Base-by-base conservation (phyloP, 2,888 invertebrate species). In the Psylliodes chrysocephalus region DNA sequence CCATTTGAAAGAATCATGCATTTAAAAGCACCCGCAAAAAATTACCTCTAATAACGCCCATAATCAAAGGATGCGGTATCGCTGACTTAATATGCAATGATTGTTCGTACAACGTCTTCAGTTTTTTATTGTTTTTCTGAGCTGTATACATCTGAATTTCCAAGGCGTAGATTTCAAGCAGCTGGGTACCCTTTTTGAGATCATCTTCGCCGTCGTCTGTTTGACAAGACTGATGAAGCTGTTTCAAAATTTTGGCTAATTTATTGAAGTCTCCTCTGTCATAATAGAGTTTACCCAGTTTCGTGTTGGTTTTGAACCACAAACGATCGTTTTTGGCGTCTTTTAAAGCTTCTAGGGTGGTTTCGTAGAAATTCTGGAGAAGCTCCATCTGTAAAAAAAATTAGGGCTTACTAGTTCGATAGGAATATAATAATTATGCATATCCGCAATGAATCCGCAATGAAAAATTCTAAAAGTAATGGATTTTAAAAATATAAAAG, bases 101-200 rank as follows among this genome's bases (percentile, higher is more conserved):
- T 81, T 98, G 97, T 82, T 99, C 98, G 79, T 99, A 99, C 10
- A 99, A 85, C 0, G 95, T 93, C 84, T 96, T 96, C 33, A 98
- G 83, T 82, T 98, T 96, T 82, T 99, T 99, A 81, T 99, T 99
- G 81, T 99, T 99, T 81, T 99, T 99, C 86, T 98, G 98, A 63
- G 96, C 96, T 0, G 99, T 99, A 82, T 99, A 98, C 98, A 99
- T 99, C 85, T 99, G 99, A 76, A 99, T 99, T 86, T 99, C 98
- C 69, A 99, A 84, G 0, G 99, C 98, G 81, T 99, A 99, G 67
- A 99, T 98, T 85, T 99, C 99, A 59, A 99, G 85, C 40, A 99
- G 85, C 79, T 99, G 99, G 0, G 98, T 99, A 64, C 96, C 98
- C 82, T 98, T 98, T 82, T 97, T 97, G 67, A 98, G 84, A 82